Conservation (phyloP, 2,888 invertebrate genomes). For the Drosophila parthenogenetica region DNA sequence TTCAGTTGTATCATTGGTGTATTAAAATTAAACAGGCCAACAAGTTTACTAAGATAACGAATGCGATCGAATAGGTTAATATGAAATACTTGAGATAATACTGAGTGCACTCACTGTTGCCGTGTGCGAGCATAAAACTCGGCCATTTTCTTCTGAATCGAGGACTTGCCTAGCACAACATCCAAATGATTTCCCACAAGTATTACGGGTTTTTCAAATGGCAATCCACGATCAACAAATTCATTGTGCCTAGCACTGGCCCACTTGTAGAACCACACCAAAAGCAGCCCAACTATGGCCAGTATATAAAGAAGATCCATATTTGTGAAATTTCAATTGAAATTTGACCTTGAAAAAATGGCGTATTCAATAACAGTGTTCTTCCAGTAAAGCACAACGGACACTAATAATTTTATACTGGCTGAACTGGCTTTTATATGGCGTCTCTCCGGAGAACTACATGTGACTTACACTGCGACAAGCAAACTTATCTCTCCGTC, state of each 20-base stretch:
- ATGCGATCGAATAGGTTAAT: no score
- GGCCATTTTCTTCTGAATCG: slow-evolving; percentile 3
- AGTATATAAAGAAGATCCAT: slow-evolving; percentile 6
- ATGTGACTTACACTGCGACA: neutral
- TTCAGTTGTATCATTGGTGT: slow-evolving; percentile 74
- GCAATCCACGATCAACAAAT: slow-evolving; percentile 66
- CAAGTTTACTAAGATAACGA: slow-evolving; percentile 82
- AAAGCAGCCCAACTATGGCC: slow-evolving; percentile 1
- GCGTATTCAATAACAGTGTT: neutral
- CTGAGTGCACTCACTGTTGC: slow-evolving; percentile 56
- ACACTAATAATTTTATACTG: slow-evolving; percentile 5
- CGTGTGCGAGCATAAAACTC: slow-evolving; percentile 52
- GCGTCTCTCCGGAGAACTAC: neutral
- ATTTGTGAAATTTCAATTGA: neutral
- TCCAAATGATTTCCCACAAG: slow-evolving; percentile 15
- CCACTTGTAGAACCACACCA: slow-evolving; percentile 66
- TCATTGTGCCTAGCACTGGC: slow-evolving; percentile 51
- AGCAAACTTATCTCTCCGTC: slow-evolving; percentile 2
- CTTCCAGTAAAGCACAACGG: neutral
- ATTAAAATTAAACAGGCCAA: slow-evolving; percentile 78
- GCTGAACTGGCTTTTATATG: neutral
- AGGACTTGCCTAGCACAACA: neutral
- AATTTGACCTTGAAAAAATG: slow-evolving; percentile 7
- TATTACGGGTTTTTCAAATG: slow-evolving; percentile 60
- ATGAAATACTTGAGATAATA: neutral